Percentiles rank a stretch among this genome's conserved stretches.
Evolutionary conservation across 2,113 vertebrate species (phyloP).

Genomic region (Grantiella picta): DNA sequence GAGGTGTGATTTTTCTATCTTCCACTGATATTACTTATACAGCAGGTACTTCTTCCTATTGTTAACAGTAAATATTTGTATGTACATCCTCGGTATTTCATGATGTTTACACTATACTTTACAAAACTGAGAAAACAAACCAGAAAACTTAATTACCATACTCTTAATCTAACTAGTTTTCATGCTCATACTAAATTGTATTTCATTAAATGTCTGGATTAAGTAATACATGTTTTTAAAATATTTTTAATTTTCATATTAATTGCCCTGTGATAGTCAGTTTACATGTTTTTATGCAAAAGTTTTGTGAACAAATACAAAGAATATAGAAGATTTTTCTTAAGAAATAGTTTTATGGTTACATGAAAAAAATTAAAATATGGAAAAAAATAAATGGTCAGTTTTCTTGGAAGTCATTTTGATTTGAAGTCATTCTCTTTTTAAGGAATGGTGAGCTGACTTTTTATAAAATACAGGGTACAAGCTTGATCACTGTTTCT

Average conservation of each 20-base stretch:
- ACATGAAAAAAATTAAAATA: neutral
- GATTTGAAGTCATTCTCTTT: neutral
- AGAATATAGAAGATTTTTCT: neutral
- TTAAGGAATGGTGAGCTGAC: neutral
- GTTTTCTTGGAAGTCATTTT: neutral
- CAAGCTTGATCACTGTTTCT: neutral
- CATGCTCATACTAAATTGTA: neutral
- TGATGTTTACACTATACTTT: neutral
- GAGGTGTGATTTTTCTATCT: neutral
- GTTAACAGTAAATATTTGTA: neutral
- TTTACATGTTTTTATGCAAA: neutral
- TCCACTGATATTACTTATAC: neutral
- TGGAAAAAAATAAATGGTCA: neutral
- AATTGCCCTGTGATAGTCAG: neutral
- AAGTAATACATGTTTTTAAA: neutral
- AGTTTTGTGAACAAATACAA: neutral
- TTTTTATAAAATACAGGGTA: neutral
- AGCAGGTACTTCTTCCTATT: neutral
- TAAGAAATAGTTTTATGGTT: neutral
- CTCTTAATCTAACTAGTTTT: neutral
- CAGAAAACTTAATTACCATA: neutral
- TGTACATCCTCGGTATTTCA: neutral
- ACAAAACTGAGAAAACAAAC: neutral
- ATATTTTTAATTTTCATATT: neutral
- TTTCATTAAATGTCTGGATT: neutral